These are phyloP conservation scores for Urocyon cinereoargenteus DNA, from an alignment of 2,797 vertebrate genomes.

Conservation along the genomic window DNA sequence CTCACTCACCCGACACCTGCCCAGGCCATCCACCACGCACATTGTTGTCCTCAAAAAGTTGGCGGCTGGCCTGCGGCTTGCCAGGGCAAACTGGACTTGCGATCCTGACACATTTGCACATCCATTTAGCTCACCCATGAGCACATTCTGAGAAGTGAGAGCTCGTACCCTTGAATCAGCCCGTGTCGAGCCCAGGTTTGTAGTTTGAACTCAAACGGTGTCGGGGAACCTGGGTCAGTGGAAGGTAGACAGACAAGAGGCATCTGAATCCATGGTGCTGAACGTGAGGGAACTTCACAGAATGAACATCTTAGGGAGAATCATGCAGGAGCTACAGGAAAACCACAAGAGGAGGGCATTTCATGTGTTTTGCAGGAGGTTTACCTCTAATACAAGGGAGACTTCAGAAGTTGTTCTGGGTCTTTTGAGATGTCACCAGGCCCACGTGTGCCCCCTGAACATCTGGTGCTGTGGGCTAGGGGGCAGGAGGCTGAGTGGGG, in stretches of 20 bases:
- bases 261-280: rapidly evolving
- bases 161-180: rapidly evolving
- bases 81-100: rapidly evolving
- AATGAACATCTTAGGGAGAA: rapidly evolving
- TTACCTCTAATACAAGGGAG: rapidly evolving
- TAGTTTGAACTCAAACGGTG: rapidly evolving
- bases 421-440: background rate
- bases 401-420: background rate
- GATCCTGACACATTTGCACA: rapidly evolving
- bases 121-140: rapidly evolving
- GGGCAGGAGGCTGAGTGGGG: background rate
- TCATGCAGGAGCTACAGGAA: rapidly evolving
- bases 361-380: rapidly evolving
- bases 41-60: no score
- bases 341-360: rapidly evolving
- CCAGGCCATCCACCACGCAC: rapidly evolving
- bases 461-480: background rate
- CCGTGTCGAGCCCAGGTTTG: rapidly evolving
- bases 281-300: rapidly evolving
- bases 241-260: rapidly evolving
- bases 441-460: background rate
- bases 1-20: rapidly evolving
- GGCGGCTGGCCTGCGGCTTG: rapidly evolving
- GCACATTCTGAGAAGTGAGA: rapidly evolving
- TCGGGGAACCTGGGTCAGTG: rapidly evolving